A percentile compares a stretch with the other conserved stretches of the same genome.
Evolutionary conservation across 1,140 invertebrate species (phyloP).

Genomic region (Plodia interpunctella): DNA sequence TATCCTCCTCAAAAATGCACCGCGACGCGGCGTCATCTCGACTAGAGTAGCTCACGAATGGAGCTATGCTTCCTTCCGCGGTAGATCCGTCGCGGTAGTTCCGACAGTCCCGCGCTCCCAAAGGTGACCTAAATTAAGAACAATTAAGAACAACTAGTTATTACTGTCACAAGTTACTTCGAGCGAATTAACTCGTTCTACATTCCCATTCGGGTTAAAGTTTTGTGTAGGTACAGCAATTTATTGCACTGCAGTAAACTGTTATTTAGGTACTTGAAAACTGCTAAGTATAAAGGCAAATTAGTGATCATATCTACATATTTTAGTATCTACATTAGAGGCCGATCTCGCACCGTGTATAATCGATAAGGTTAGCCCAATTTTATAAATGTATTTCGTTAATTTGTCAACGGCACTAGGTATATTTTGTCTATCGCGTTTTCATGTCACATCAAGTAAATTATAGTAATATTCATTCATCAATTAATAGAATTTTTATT

Average conservation of each 20-base stretch:
- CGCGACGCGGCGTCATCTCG: background rate
- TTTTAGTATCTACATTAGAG: no score
- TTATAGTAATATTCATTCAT: no score
- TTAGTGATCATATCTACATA: no score
- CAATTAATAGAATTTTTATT: no score
- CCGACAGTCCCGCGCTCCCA: slow-evolving; percentile 1
- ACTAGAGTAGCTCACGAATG: slow-evolving; percentile 9
- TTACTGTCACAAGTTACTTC: slow-evolving; percentile 9
- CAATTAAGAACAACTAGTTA: slow-evolving; percentile 16
- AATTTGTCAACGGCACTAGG: no score
- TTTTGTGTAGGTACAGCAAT: background rate
- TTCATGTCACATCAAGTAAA: no score
- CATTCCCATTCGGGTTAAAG: background rate
- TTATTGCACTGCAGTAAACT: slow-evolving; percentile 1
- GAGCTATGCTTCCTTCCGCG: slow-evolving; percentile 17
- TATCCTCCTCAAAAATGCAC: background rate
- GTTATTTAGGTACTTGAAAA: background rate
- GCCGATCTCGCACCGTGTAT: no score
- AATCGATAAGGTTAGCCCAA: background rate
- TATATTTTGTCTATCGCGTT: no score
- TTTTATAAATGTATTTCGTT: no score
- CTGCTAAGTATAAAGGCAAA: background rate
- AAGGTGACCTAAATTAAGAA: slow-evolving; percentile 19
- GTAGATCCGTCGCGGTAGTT: slow-evolving; percentile 16
- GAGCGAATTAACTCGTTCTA: slow-evolving; percentile 7